These are phyloP conservation scores for Atethmia centrago DNA, from an alignment of 2,888 invertebrate genomes.

Conservation along the genomic window DNA sequence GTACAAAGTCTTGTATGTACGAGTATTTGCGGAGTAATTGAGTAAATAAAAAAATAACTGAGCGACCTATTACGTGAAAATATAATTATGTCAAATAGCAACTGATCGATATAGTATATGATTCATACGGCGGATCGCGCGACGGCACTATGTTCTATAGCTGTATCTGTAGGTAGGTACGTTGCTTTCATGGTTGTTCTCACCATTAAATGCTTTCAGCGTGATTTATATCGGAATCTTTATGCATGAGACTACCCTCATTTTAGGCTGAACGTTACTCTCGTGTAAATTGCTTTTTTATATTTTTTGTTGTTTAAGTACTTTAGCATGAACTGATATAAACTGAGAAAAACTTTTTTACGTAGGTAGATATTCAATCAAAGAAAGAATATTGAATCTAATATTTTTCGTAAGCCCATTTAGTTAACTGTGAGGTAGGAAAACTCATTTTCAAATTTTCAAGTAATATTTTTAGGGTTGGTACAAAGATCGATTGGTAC, in stretches of 20 bases:
- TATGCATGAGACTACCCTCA: conserved; percentile 42
- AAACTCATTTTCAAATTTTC: conserved; percentile 4
- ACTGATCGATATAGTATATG: conserved; percentile 70
- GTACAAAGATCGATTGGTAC: too few relatives aligned
- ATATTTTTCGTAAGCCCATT: background rate
- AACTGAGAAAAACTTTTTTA: background rate
- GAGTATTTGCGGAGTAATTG: conserved; percentile 35
- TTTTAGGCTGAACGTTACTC: conserved; percentile 29
- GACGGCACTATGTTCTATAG: conserved; percentile 40
- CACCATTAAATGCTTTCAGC: conserved; percentile 47
- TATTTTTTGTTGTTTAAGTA: conserved; percentile 7
- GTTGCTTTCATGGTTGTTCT: conserved; percentile 43
- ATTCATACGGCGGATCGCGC: conserved; percentile 41
- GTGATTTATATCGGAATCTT: conserved; percentile 52
- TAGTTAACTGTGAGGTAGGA: background rate
- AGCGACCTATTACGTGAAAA: conserved; percentile 65
- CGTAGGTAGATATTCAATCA: background rate
- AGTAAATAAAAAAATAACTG: conserved; percentile 18
- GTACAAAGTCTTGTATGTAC: conserved; percentile 13
- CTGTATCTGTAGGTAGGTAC: conserved; percentile 1
- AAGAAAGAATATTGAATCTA: background rate
- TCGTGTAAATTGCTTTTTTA: conserved; percentile 15
- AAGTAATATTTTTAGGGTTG: background rate
- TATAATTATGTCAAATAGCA: conserved; percentile 65
- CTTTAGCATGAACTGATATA: background rate